phyloP scores from a whole-genome alignment of 1,140 invertebrate species.

The Aphis gossypii region DNA sequence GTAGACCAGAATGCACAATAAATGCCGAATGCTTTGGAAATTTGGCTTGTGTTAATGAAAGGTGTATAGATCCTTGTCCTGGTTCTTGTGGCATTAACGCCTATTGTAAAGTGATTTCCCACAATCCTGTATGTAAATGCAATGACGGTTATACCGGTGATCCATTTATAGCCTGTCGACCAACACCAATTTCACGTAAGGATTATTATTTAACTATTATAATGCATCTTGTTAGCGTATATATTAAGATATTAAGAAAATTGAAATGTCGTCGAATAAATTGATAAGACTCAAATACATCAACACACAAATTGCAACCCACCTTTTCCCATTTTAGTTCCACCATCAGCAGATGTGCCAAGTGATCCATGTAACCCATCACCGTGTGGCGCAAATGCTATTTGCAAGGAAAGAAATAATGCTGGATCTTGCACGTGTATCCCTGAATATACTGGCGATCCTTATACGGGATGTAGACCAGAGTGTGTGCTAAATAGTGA shows the following conservation, averaged over 20 bases:
- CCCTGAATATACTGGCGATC: constrained; percentile 82
- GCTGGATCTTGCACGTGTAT: constrained; percentile 80
- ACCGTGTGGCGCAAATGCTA: constrained; percentile 78
- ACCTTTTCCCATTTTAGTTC: constrained; percentile 45
- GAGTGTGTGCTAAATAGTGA: constrained; percentile 77
- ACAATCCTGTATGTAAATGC: constrained; percentile 82
- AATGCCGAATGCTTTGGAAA: constrained; percentile 83
- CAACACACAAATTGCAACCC: constrained; percentile 25
- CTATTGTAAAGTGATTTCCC: constrained; percentile 79
- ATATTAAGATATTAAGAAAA: background rate
- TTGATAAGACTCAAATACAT: background rate
- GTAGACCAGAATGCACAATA: constrained; percentile 81
- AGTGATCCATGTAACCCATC: constrained; percentile 75
- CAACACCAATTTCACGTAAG: constrained; percentile 59
- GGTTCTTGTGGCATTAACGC: constrained; percentile 85
- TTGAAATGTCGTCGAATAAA: background rate
- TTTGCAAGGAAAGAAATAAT: constrained; percentile 73
- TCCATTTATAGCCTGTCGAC: constrained; percentile 79
- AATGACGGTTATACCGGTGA: constrained; percentile 79
- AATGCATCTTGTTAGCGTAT: background rate
- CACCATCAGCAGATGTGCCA: constrained; percentile 57
- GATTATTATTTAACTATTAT: background rate
- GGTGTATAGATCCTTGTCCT: constrained; percentile 82
- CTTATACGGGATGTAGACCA: constrained; percentile 70
- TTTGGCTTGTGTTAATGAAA: constrained; percentile 80